Base-by-base conservation (phyloP, 2,888 invertebrate species). In the Eucera pruinosa region DNA sequence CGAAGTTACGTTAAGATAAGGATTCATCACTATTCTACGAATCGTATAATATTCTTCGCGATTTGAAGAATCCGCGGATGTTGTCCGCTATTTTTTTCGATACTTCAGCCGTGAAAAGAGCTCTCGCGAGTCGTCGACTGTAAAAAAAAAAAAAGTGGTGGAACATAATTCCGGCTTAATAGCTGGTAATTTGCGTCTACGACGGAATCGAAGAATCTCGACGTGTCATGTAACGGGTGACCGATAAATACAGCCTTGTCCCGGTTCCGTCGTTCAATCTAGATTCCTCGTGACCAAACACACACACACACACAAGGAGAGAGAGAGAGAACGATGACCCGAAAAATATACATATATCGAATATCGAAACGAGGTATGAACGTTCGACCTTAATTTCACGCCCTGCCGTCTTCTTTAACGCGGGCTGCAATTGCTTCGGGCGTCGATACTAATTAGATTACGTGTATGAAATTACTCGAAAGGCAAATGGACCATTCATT, bases 311-410 rank as follows among this genome's bases (percentile, higher is more conserved):
- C 5, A n/a, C 2, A n/a, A 18, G 7, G 5, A 43, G 5, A 20
- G n/a, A 25, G 57, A 23, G 39, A 50, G 48, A 55, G 50, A 68
- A 60, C 54, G 64, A 68, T 47, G 71, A 78, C 68, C 55, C 66
- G 27, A 72, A 79, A 78, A 54, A 62, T 43, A 58, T n/a, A 47
- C 36, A 23, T 33, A 33, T 54, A 48, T 33, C 20, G 68, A 62
- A 62, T 54, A 70, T 64, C 70, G 41, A 70, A 80, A 74, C 50
- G 60, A 74, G 71, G 74, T 71, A 61, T 57, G 45, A 78, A 78
- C 65, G 71, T 55, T 61, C 64, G 76, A 60, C 69, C 72, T 76
- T 73, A 81, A 79, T 79, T 79, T 66, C 11, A 6, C 52, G 52
- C 25, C 60, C 39, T 20, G 41, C 60, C n/a, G 54, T 50, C 75